A percentile compares a stretch with the other conserved stretches of the same genome.
These are phyloP conservation scores for Notothenia coriiceps DNA, from an alignment of 2,113 vertebrate genomes.

Conservation along the genomic window DNA sequence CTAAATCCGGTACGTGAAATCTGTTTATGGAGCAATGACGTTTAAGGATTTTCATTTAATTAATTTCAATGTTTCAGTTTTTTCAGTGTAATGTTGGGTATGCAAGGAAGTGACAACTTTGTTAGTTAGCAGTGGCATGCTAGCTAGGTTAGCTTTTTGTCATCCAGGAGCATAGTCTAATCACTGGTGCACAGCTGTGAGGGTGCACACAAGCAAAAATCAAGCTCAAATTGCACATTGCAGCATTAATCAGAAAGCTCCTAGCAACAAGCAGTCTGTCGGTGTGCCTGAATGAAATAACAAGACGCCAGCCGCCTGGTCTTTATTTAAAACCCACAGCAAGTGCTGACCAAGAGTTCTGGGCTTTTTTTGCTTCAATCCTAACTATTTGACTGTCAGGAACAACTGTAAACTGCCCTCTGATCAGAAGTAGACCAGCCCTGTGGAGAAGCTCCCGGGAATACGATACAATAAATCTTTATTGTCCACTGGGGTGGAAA, in stretches of 20 bases:
- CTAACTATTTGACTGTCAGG: conserved; percentile 34
- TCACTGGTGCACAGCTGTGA: conserved; percentile 53
- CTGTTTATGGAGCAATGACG: too few relatives aligned
- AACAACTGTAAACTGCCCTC: conserved; percentile 9
- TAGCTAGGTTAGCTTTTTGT: conserved; percentile 7
- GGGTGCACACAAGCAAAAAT: conserved; percentile 57
- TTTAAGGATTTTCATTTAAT: too few relatives aligned
- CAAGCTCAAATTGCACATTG: conserved; percentile 64
- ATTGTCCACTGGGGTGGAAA: too few relatives aligned
- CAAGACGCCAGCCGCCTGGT: conserved; percentile 38
- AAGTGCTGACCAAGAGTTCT: conserved; percentile 24
- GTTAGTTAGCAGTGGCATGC: conserved; percentile 1
- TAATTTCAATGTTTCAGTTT: too few relatives aligned
- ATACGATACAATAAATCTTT: too few relatives aligned
- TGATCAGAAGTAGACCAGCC: conserved; percentile 40
- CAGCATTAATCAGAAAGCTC: conserved; percentile 64
- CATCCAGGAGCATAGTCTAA: conserved; percentile 17
- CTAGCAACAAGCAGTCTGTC: conserved; percentile 58
- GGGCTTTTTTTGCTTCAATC: conserved; percentile 41
- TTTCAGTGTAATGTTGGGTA: too few relatives aligned
- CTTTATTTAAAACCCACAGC: conserved; percentile 47
- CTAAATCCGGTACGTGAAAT: too few relatives aligned
- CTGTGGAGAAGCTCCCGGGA: neutral
- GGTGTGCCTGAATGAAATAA: conserved; percentile 45
- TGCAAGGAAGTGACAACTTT: too few relatives aligned